phyloP scores from a whole-genome alignment of 2,113 vertebrate species.

The Cranoglanis bouderius region DNA sequence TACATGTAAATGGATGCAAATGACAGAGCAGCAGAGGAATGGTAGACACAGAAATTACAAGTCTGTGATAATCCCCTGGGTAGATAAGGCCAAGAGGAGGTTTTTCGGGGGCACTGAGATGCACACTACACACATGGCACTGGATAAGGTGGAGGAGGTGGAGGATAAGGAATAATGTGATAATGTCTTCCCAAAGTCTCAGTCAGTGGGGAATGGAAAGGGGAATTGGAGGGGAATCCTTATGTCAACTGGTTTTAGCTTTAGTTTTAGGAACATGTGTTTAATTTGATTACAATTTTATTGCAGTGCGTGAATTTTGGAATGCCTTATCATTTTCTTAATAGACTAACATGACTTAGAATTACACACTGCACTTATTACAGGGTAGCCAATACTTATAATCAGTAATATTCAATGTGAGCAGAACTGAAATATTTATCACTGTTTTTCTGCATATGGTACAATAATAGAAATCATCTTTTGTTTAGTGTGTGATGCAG shows the following conservation, averaged over 20 bases:
- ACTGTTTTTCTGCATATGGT: background rate
- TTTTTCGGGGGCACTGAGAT: conserved; percentile 44
- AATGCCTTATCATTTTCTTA: background rate
- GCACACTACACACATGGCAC: conserved; percentile 68
- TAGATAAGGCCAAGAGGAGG: conserved; percentile 58
- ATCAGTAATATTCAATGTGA: background rate
- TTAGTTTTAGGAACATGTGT: conserved; percentile 37
- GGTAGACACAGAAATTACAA: conserved; percentile 61
- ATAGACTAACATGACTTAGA: background rate
- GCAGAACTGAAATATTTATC: background rate
- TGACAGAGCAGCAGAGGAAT: conserved; percentile 26
- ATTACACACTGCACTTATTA: background rate
- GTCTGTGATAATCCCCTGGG: conserved; percentile 63
- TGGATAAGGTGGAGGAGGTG: conserved; percentile 50
- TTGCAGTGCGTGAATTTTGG: background rate
- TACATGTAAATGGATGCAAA: conserved; percentile 47
- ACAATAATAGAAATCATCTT: conserved; percentile 27
- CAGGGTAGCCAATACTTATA: background rate
- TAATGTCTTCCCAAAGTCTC: conserved; percentile 66
- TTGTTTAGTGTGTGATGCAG: background rate
- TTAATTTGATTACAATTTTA: background rate
- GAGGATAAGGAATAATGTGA: conserved; percentile 48
- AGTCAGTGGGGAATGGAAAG: conserved; percentile 30
- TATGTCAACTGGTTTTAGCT: conserved; percentile 64
- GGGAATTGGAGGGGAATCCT: conserved; percentile 49